Evolutionary conservation across 1,140 invertebrate species (phyloP), one percentile per base, ranked within the genome.

Genomic region (Heterodera carotae): DNA sequence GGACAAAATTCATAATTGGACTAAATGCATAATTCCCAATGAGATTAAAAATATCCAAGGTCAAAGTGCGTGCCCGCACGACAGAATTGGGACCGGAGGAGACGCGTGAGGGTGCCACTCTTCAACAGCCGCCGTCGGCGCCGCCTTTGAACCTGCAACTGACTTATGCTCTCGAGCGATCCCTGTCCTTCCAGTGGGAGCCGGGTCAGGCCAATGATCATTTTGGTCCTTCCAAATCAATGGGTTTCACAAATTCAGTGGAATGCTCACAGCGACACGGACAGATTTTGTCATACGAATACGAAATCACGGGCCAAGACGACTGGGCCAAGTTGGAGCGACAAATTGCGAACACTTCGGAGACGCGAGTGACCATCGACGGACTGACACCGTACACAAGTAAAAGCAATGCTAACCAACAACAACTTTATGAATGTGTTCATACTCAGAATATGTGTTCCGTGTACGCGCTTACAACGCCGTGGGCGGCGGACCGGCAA

Each of bases 31-130:
- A 10, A 10, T 43, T 43, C 39, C 39, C 15, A n/a, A n/a, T n/a
- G n/a, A n/a, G n/a, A n/a, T n/a, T n/a, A n/a, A n/a, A n/a, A n/a
- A n/a, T n/a, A 7, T 3, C 48, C 22, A 15, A 56, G 48, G 70
- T 78, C 39, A 84, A 83, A 72, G 83, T 83, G 8, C 76, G 85
- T 34, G 85, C 85, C 8, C 56, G 85, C 68, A 88, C 86, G 31
- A 87, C 85, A 4, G 85, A 88, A 76, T 60, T 87, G n/a, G 85
- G 85, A 18, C 85, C 85, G 25, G 86, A 88, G 78, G 85, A 87
- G 68, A 84, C 85, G 15, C 80, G 77, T 27, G 86, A 88, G 69
- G 87, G 77, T 1, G 84, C 86, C 22, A 87, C 85, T 4, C 74
- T 83, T 34, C 85, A 87, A 71, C 85, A 87, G 64, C 86, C 86